Evolutionary conservation across 2,113 vertebrate genomes (phyloP).

Genomic region (Zeus faber): DNA sequence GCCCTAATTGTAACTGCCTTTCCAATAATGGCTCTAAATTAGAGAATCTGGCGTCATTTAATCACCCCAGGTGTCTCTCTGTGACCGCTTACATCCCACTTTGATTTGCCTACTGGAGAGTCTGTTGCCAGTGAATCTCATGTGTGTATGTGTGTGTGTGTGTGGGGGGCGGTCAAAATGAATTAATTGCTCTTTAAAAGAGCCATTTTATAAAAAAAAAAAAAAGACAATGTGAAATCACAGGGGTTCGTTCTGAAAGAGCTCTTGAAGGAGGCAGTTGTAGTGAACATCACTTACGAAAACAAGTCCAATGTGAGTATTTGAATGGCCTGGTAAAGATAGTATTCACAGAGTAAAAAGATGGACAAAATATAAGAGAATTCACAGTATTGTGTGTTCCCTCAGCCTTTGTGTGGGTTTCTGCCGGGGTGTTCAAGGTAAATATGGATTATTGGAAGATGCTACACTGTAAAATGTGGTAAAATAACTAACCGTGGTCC

Average conservation of each 20-base stretch:
- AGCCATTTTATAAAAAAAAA: background rate
- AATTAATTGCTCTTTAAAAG: slow-evolving; percentile 26
- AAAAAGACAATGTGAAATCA: slow-evolving; percentile 10
- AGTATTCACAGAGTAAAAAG: background rate
- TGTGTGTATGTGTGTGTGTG: too few species aligned
- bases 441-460: too few species aligned
- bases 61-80: slow-evolving; percentile 50
- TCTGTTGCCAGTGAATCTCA: slow-evolving; percentile 32
- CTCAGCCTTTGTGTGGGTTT: too few species aligned
- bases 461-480: too few species aligned
- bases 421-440: too few species aligned
- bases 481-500: too few species aligned
- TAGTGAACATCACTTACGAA: background rate
- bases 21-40: slow-evolving; percentile 32
- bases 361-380: background rate
- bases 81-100: slow-evolving; percentile 22
- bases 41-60: slow-evolving; percentile 47
- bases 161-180: slow-evolving; percentile 47
- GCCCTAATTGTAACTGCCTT: slow-evolving; percentile 35
- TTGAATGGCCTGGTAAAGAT: background rate
- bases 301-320: background rate
- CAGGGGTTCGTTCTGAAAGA: background rate
- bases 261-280: background rate
- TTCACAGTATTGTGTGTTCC: too few species aligned
- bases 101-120: slow-evolving; percentile 47